Base-by-base conservation (phyloP, 2,113 vertebrate species). In the Semicossyphus pulcher region DNA sequence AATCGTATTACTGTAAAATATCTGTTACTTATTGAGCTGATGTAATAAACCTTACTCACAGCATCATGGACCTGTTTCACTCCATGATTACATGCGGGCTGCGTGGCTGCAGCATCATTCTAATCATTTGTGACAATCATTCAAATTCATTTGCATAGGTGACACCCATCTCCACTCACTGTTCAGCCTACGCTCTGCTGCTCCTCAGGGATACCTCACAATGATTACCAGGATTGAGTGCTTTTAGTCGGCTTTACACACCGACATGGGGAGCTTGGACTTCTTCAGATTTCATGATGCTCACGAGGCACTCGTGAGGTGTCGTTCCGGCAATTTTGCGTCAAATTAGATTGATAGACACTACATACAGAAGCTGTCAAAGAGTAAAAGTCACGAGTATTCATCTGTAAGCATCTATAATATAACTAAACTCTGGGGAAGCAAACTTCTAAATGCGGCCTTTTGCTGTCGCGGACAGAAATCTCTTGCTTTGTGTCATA, bases 331-430 rank as follows among this genome's bases (percentile, higher is more conserved):
- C 59, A 37, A 51, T 77, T 51, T 64, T 51, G 49, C 53, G 74
- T 67, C 76, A 59, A 85, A 85, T 91, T 78, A 89, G 37, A 75
- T 74, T 82, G 78, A 90, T 87, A 87, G 78, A 76, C 76, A 72
- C 25, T 12, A 31, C 32, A 62, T 53, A 64, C 76, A 78, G 81
- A 76, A 83, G 47, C 54, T 64, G 54, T 77, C 37, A 72, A 68
- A 81, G 75, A 56, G 36, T 76, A 36, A 53, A 56, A 41, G 15
- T 80, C 87, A 90, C 86, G n/a, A n/a, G 37, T 71, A 79, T 84
- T 88, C 83, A 72, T 21, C 25, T 31, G 74, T 84, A 89, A 86
- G 90, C 66, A 74, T 62, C 54, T 52, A 26, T 66, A 76, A 88
- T 89, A 88, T 89, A 88, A 88, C 49, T 42, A 37, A 60, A 49